Conservation (phyloP, 2,797 vertebrate genomes). For the Propithecus deckenii region DNA sequence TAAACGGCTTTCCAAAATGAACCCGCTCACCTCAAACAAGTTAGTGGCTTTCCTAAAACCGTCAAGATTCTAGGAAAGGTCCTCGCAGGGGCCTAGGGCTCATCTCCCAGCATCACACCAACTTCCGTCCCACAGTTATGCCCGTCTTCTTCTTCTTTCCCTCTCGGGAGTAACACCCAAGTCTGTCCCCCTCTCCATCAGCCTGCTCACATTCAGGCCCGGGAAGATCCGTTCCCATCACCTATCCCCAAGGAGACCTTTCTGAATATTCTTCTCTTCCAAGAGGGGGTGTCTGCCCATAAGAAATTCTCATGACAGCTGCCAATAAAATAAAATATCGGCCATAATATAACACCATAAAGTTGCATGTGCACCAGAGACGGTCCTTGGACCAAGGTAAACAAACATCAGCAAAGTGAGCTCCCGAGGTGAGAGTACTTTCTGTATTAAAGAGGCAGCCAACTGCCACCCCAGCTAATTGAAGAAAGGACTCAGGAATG, state of each 20-base stretch:
- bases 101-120: not conserved
- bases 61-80: not conserved
- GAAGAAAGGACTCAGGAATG: not conserved
- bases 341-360: not conserved
- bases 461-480: too few species aligned
- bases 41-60: not conserved
- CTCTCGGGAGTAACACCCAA: not conserved
- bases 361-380: not conserved
- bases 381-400: not conserved
- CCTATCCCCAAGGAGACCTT: not conserved
- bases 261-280: not conserved
- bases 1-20: not conserved
- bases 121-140: rapidly evolving
- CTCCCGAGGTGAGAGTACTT: not conserved
- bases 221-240: not conserved
- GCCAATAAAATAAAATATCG: not conserved
- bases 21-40: not conserved
- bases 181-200: rapidly evolving
- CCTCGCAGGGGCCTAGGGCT: rapidly evolving
- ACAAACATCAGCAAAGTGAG: not conserved
- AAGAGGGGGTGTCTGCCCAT: not conserved
- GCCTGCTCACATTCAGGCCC: not conserved
- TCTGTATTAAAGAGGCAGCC: rapidly evolving
- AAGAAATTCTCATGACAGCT: not conserved
- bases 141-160: not conserved